A percentile compares a stretch with the other conserved stretches of the same genome.
Conservation (phyloP, 2,797 vertebrate genomes). For the Pteronotus mesoamericanus region DNA sequence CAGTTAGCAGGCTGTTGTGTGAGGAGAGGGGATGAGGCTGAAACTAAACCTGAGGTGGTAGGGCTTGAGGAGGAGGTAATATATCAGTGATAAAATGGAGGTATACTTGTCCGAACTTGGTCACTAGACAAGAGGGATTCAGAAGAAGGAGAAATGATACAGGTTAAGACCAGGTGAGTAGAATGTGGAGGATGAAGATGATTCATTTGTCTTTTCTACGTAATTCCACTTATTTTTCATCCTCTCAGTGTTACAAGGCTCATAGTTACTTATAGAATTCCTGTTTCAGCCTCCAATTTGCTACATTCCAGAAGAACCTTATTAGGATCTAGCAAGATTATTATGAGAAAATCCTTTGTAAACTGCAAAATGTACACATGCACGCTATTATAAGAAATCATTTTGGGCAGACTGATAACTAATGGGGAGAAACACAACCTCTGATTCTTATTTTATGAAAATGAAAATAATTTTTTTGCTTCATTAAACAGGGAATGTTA, state of each 20-base stretch:
- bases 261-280: background rate
- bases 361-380: background rate
- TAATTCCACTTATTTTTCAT: background rate
- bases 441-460: background rate
- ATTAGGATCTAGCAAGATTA: background rate
- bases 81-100: background rate
- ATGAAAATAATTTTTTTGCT: background rate
- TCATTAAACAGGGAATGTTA: background rate
- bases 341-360: background rate
- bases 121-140: background rate
- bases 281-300: background rate
- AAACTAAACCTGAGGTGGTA: background rate
- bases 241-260: background rate
- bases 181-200: background rate
- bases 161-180: background rate
- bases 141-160: background rate
- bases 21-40: background rate
- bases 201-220: background rate
- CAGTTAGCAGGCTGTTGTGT: background rate
- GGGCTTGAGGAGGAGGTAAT: background rate
- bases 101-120: background rate
- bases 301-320: background rate
- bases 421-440: background rate
- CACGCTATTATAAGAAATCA: background rate
- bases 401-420: background rate